Base-by-base conservation (phyloP, 2,113 vertebrate species). In the Labrus mixtus region DNA sequence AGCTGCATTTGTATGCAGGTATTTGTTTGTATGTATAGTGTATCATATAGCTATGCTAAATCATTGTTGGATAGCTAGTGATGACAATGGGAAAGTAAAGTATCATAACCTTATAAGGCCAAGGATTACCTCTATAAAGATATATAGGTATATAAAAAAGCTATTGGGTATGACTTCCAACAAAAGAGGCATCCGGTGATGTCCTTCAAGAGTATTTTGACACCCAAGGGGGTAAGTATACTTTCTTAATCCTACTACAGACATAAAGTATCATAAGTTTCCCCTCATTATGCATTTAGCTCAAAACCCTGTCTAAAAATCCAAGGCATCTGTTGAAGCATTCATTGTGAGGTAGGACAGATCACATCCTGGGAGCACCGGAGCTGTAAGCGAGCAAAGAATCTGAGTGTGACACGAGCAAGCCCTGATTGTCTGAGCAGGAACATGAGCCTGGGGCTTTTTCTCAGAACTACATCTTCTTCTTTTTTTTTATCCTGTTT, bases 361-460 rank as follows among this genome's bases (percentile, higher is more conserved):
- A 84, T 74, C 61, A 55, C 74, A 57, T 76, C 76, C 73, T 73
- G 67, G 1, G 23, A 75, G 76, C 67, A 29, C 12, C 36, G 15
- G 54, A 4, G 33, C 29, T 55, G 50, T 71, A 46, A 79, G 48
- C 57, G 75, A 78, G 77, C 54, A n/a, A 43, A 66, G n/a, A 82
- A 74, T 61, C 71, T 76, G 39, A 80, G 73, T 62, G 72, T 57
- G 71, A 73, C 69, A 71, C 4, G 10, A 80, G 58, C 64, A 15
- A 54, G 59, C 76, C 36, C 36, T 78, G 75, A 87, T 73, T 81
- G 82, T 86, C 68, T 86, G 67, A 71, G 75, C 54, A 56, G 22
- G 79, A 85, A 81, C 73, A 81, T 25, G 72, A 79, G 77, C 87
- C 85, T 1, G n/a, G 67, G 82, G 87, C 75, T 66, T 48, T 64